Base-by-base conservation (phyloP, 2,888 invertebrate species). In the Spodoptera picta region DNA sequence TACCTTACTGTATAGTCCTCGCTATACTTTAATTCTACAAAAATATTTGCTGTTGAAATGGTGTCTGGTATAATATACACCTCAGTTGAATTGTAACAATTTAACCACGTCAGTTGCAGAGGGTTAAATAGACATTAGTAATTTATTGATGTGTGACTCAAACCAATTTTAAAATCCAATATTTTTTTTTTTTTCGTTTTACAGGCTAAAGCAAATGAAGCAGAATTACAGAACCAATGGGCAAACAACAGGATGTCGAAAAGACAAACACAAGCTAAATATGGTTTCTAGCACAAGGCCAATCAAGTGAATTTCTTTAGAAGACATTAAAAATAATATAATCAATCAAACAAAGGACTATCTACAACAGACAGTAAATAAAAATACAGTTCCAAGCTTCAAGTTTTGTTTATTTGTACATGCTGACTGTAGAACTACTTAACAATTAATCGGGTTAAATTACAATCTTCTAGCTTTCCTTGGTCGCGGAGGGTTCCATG, bases 201-300 rank as follows among this genome's bases (percentile, higher is more conserved):
- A 72, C 96, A 98, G 96, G 99, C 99, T 3, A 99, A 99, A 90
- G 98, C 98, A 68, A 97, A 98, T 91, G 99, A 99, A 90, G 95
- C 98, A 65, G 98, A 99, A 84, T 90, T 99, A 55, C 98, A 99
- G 88, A 98, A 98, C 85, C 97, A 98, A 92, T 99, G 99, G 99
- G 97, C 99, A 6, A 96, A 97, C 77, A 99, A 97, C 88, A 96
- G 97, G 82, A 96, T 97, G 93, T 97, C 97, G 3, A 96, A 97
- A 79, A 96, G 97, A 85, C 97, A 98, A 90, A 98, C 98, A n/a
- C 97, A 98, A 88, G 97, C 98, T 43, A 99, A 99, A 96, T 99
- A 99, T 95, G 99, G 99, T 49, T 99, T 99, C 94, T 99, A 96
- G 11, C 19, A 53, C 31, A 56, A 53, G 23, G 9, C 36, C 36